phyloP scores from a whole-genome alignment of 2,113 vertebrate genomes.

The Rattus rattus region DNA sequence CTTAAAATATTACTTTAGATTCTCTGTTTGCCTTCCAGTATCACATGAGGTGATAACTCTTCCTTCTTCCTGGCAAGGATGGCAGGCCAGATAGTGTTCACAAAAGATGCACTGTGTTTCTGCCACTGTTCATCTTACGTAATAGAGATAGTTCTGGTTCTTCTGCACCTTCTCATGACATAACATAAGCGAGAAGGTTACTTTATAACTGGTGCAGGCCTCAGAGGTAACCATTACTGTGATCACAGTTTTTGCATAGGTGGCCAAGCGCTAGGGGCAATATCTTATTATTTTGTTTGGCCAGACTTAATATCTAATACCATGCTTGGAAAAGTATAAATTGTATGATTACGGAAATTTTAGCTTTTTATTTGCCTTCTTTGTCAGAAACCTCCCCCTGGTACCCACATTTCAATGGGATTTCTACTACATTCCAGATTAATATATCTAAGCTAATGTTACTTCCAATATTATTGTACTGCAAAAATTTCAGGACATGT shows the following conservation, averaged over 20 bases:
- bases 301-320: not conserved
- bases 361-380: not conserved
- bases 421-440: not conserved
- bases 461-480: too few relatives aligned
- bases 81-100: not conserved
- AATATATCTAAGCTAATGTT: too few relatives aligned
- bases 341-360: not conserved
- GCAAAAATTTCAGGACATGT: too few relatives aligned
- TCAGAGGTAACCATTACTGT: not conserved
- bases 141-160: not conserved
- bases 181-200: not conserved
- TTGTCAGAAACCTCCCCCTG: accelerated
- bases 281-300: not conserved
- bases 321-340: not conserved
- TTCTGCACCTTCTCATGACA: not conserved
- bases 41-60: not conserved
- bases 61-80: not conserved
- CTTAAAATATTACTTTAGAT: not conserved
- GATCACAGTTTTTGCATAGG: not conserved
- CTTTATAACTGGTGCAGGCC: not conserved
- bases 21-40: not conserved
- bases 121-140: not conserved
- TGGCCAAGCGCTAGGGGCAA: not conserved
- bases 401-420: too few relatives aligned
- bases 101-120: too few relatives aligned